Conservation (phyloP, 2,113 vertebrate genomes). For the Myiopsitta monachus region DNA sequence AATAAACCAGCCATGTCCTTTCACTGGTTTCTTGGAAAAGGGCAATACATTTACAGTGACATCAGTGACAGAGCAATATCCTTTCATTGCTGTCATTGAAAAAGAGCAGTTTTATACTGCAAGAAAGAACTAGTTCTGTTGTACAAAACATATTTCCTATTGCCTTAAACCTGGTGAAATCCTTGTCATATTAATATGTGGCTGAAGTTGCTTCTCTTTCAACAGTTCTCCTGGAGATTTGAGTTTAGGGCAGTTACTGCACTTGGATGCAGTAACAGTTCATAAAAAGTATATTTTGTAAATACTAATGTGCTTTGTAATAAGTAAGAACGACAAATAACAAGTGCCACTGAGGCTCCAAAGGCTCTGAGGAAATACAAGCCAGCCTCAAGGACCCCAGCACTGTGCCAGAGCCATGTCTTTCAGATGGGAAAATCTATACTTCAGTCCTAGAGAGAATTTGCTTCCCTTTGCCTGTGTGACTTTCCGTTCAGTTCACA, state of each 20-base stretch:
- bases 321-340: slow-evolving; percentile 29
- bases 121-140: slow-evolving; percentile 10
- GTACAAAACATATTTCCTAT: slow-evolving; percentile 17
- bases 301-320: slow-evolving; percentile 20
- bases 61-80: slow-evolving; percentile 62
- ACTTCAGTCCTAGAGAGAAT: background rate
- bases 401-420: background rate
- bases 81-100: slow-evolving; percentile 47
- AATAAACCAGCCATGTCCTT: slow-evolving; percentile 54
- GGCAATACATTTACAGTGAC: slow-evolving; percentile 48
- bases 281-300: background rate
- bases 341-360: background rate
- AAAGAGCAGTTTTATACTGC: slow-evolving; percentile 15
- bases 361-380: background rate
- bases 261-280: background rate
- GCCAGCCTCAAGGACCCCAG: background rate
- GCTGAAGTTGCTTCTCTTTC: slow-evolving; percentile 41
- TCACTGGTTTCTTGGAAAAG: slow-evolving; percentile 8
- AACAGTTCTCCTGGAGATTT: slow-evolving; percentile 28
- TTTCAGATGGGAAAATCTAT: background rate
- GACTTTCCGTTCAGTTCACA: background rate
- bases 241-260: slow-evolving; percentile 22
- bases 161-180: slow-evolving; percentile 44
- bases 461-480: background rate
- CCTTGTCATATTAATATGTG: slow-evolving; percentile 8